These are phyloP conservation scores for Blennius ocellaris DNA, from an alignment of 2,113 vertebrate genomes.

Conservation along the genomic window DNA sequence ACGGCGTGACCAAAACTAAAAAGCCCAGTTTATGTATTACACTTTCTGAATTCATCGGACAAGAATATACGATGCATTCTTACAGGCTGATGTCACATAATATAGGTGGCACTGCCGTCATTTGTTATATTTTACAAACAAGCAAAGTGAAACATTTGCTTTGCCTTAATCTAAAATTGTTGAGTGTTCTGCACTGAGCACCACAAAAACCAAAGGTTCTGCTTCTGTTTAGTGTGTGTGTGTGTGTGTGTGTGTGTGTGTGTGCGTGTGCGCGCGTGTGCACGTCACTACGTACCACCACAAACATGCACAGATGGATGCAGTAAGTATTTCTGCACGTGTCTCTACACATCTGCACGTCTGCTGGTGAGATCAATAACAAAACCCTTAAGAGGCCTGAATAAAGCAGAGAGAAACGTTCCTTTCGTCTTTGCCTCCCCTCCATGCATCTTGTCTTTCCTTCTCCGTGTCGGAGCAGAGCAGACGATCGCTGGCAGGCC, in stretches of 20 bases:
- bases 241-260: neutral
- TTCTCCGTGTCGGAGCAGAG: constrained; percentile 42
- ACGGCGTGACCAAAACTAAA: no score
- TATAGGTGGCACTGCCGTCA: no score
- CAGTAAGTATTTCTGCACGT: constrained; percentile 6
- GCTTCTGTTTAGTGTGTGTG: constrained; percentile 5
- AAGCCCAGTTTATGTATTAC: no score
- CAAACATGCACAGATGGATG: constrained; percentile 7
- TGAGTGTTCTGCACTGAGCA: constrained; percentile 26
- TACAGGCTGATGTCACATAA: no score
- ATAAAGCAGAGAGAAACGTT: constrained; percentile 47
- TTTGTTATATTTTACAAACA: constrained; percentile 4
- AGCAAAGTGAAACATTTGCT: constrained; percentile 25
- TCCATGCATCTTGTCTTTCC: constrained; percentile 27
- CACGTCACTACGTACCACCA: no score
- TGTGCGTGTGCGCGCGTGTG: neutral
- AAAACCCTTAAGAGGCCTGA: constrained; percentile 46
- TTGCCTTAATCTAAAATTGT: constrained; percentile 15
- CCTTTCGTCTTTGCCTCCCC: constrained; percentile 50
- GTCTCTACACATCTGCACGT: constrained; percentile 31
- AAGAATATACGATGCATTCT: no score
- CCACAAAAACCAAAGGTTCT: constrained; percentile 29
- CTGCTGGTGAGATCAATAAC: constrained; percentile 54
- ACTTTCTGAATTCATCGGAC: no score
- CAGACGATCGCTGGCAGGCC: constrained; percentile 59